Evolutionary conservation across 2,113 vertebrate species (phyloP), one percentile per base, ranked within the genome.

Genomic region (Acanthisitta chloris): DNA sequence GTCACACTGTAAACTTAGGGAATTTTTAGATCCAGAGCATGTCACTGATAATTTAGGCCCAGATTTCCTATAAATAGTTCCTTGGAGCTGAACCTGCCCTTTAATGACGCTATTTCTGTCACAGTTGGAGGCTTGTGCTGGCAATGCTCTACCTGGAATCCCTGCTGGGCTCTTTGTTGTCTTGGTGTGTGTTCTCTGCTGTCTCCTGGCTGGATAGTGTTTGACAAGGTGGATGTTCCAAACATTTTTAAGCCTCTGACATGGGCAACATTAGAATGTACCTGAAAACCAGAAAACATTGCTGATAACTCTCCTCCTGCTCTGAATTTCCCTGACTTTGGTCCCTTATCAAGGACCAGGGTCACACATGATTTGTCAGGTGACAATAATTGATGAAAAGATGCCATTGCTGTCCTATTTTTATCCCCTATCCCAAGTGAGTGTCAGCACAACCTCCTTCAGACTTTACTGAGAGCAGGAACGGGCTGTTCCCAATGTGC

Each of bases 341-440:
- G 9, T 29, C 19, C 23, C 26, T 79, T 45, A 18, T 33, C 8
- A 10, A 42, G 14, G 9, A 36, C 21, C 3, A 12, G 58, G 29
- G 62, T 34, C 46, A 58, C 38, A 8, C 8, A 4, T 45, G 69
- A 25, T 31, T 90, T 92, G 65, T 67, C 54, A 66, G n/a, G 31
- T 95, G 83, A 89, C 7, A 78, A 12, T 58, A 95, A 91, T 58
- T 40, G 80, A 59, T 72, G 36, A 71, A 51, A 90, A 92, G 17
- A 52, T 91, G 55, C 64, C 18, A 15, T 18, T 73, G 58, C 23
- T 33, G 64, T 66, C 43, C 57, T 86, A 24, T 80, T 76, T 90
- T 80, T 76, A 67, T 33, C n/a, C 36, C 4, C 29, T 17, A 36
- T n/a, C 28, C 8, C 12, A 24, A 19, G 51, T 0, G 16, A 93